Evolutionary conservation across 1,140 invertebrate species (phyloP).

Genomic region (Polypedilum pembai): DNA sequence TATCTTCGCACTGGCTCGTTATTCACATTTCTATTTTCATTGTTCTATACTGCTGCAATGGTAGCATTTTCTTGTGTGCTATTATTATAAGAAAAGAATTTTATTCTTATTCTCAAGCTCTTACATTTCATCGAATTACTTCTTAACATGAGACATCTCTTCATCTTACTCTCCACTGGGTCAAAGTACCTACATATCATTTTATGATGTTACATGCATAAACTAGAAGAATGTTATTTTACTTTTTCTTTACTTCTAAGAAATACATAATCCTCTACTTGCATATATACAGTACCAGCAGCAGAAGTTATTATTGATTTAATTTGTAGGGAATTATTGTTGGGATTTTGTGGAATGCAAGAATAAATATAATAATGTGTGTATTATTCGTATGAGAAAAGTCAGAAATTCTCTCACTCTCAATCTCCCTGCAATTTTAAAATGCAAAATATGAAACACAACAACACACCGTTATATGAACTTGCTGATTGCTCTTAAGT

Average conservation of each 20-base stretch:
- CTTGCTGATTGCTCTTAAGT: slow-evolving; percentile 14
- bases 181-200: slow-evolving; percentile 10
- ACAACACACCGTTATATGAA: slow-evolving; percentile 12
- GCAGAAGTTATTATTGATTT: background rate
- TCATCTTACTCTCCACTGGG: background rate
- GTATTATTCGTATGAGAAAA: background rate
- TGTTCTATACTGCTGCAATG: background rate
- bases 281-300: background rate
- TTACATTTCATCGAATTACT: background rate
- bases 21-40: background rate
- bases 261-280: background rate
- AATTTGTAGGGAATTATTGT: background rate
- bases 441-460: background rate
- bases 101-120: background rate
- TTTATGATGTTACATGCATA: background rate
- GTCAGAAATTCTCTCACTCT: background rate
- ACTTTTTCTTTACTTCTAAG: background rate
- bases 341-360: background rate
- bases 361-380: background rate
- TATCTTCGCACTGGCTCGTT: background rate
- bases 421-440: background rate
- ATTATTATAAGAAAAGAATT: too few relatives aligned
- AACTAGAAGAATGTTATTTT: background rate
- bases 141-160: background rate
- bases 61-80: background rate